A percentile compares a stretch with the other conserved stretches of the same genome.
Conservation (phyloP, 2,113 vertebrate species). For the Pimephales promelas region DNA sequence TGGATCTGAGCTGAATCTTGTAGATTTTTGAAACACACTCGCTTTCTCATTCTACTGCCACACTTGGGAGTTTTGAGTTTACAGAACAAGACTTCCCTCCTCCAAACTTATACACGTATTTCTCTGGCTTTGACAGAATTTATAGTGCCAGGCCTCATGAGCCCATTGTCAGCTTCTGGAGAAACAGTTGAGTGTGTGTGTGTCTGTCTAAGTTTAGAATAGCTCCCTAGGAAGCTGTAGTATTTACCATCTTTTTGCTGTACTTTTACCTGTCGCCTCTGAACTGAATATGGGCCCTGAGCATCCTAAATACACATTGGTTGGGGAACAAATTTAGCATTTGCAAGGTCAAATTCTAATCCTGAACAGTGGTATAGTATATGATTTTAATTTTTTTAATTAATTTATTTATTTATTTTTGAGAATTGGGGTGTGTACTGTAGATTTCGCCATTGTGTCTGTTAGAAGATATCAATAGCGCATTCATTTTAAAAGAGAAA, state of each 20-base stretch:
- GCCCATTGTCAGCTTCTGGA: slow-evolving; percentile 11
- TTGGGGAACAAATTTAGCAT: slow-evolving; percentile 19
- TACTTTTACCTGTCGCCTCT: slow-evolving; percentile 28
- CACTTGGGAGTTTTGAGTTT: slow-evolving; percentile 16
- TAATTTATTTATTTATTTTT: no score
- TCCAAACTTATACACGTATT: slow-evolving; percentile 33
- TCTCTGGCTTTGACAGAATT: slow-evolving; percentile 39
- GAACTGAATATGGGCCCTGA: slow-evolving; percentile 32
- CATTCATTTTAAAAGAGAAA: no score
- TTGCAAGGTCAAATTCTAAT: slow-evolving; percentile 6
- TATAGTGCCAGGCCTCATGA: slow-evolving; percentile 39
- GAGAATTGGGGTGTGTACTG: no score
- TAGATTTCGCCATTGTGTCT: no score
- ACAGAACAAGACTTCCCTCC: not conserved
- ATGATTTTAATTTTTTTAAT: no score
- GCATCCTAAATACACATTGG: slow-evolving; percentile 32
- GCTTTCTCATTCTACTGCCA: not conserved
- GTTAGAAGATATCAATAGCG: no score
- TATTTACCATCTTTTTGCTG: slow-evolving; percentile 37
- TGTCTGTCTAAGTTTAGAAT: not conserved
- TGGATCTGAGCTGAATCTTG: slow-evolving; percentile 17
- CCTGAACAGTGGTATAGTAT: not conserved
- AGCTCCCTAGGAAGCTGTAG: slow-evolving; percentile 12
- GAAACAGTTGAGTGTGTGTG: not conserved
- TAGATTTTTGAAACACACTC: slow-evolving; percentile 12